Percentiles rank a stretch among this genome's conserved stretches.
Evolutionary conservation across 1,140 invertebrate genomes (phyloP).

Genomic region (Trachymyrmex septentrionalis): DNA sequence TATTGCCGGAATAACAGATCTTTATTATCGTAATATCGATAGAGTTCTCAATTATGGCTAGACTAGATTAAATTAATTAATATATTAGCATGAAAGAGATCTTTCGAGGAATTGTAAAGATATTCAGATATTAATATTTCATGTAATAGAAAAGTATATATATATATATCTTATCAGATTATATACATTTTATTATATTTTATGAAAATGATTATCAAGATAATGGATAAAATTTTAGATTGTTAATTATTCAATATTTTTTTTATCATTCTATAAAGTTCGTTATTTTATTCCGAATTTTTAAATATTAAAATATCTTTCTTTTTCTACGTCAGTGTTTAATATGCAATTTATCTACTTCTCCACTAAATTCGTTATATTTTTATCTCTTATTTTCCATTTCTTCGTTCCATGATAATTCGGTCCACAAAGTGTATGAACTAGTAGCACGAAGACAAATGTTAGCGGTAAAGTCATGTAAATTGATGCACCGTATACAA

Average conservation of each 20-base stretch:
- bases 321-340: conserved; percentile 8
- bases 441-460: conserved; percentile 76
- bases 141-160: background rate
- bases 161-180: background rate
- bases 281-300: background rate
- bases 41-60: background rate
- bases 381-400: conserved; percentile 67
- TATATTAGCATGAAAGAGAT: background rate
- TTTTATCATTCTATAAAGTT: background rate
- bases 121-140: conserved; percentile 2
- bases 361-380: conserved; percentile 42
- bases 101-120: background rate
- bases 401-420: conserved; percentile 40
- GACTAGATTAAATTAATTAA: background rate
- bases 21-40: conserved; percentile 25
- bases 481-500: conserved; percentile 74
- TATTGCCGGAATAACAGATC: conserved; percentile 22
- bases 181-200: background rate
- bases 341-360: conserved; percentile 67
- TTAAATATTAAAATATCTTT: conserved; percentile 60
- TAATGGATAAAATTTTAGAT: background rate
- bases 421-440: conserved; percentile 57
- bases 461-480: conserved; percentile 74
- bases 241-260: background rate
- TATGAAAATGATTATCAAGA: background rate